Evolutionary conservation across 2,797 vertebrate species (phyloP).

Genomic region (Bufotes viridis): DNA sequence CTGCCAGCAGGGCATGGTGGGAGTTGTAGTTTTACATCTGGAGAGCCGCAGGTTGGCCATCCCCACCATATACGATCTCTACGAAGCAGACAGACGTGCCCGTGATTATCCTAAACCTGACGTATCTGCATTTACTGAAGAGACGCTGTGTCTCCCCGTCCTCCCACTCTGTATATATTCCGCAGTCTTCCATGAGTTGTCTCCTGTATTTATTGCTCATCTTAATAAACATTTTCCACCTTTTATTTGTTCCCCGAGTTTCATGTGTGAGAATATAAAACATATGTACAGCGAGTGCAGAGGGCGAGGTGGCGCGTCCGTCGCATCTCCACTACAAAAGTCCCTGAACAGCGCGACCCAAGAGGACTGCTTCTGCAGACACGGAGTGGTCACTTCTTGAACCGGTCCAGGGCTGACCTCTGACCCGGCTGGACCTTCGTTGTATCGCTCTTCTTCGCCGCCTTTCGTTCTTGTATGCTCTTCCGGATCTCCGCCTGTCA

Average conservation of each 20-base stretch:
- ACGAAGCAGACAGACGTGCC: too few relatives aligned
- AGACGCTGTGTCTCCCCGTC: too few relatives aligned
- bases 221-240: not conserved
- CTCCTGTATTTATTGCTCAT: not conserved
- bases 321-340: not conserved
- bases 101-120: too few relatives aligned
- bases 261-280: constrained; percentile 30
- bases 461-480: constrained; percentile 69
- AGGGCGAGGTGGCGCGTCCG: too few relatives aligned
- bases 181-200: not conserved
- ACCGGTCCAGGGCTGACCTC: constrained; percentile 82
- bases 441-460: constrained; percentile 45
- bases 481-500: constrained; percentile 78
- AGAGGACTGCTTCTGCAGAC: not conserved
- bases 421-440: constrained; percentile 40
- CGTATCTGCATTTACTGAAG: too few relatives aligned
- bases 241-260: not conserved
- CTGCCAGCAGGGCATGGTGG: too few relatives aligned
- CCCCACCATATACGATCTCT: too few relatives aligned
- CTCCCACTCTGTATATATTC: too few relatives aligned
- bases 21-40: too few relatives aligned
- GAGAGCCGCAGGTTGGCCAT: too few relatives aligned
- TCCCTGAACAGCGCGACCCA: not conserved
- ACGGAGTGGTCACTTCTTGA: constrained; percentile 73
- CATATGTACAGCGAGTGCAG: constrained; percentile 40